A percentile compares a stretch with the other conserved stretches of the same genome.
phyloP scores from a whole-genome alignment of 30 jellyfish, hydroid and myxozoan genomes.

The Morbakka virulenta region DNA sequence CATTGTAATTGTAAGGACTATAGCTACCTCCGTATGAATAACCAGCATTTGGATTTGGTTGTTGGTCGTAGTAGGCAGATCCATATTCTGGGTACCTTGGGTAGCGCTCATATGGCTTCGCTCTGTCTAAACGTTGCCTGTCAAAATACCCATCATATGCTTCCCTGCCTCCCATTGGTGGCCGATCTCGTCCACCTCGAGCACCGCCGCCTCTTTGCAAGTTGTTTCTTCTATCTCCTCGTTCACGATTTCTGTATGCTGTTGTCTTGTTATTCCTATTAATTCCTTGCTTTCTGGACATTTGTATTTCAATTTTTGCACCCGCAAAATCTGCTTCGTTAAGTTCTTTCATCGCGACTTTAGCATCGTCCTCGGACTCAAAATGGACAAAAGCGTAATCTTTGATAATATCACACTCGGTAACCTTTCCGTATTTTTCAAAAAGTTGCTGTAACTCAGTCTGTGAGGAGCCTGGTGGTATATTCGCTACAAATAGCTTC shows the following conservation, averaged over 20 bases:
- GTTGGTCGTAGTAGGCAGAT: no score
- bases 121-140: constrained; percentile 4
- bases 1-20: no score
- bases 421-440: constrained; percentile 52
- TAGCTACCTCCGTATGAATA: no score
- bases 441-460: constrained; percentile 54
- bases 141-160: background rate
- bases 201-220: background rate
- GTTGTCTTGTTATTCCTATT: constrained; percentile 46
- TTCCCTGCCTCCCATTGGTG: constrained; percentile 46
- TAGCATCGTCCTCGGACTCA: constrained; percentile 65
- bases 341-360: constrained; percentile 67
- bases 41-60: no score
- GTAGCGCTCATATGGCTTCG: constrained; percentile 62
- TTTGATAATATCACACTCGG: constrained; percentile 63
- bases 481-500: constrained; percentile 79
- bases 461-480: constrained; percentile 53
- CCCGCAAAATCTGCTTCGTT: constrained; percentile 56
- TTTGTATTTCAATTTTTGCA: constrained; percentile 32
- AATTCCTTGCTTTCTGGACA: constrained; percentile 50
- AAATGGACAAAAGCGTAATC: constrained; percentile 85
- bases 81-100: no score
- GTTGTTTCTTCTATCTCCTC: constrained; percentile 41
- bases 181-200: background rate
- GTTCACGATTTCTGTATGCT: constrained; percentile 2